Evolutionary conservation across 2,797 vertebrate species (phyloP).

Genomic region (Oreortyx pictus): DNA sequence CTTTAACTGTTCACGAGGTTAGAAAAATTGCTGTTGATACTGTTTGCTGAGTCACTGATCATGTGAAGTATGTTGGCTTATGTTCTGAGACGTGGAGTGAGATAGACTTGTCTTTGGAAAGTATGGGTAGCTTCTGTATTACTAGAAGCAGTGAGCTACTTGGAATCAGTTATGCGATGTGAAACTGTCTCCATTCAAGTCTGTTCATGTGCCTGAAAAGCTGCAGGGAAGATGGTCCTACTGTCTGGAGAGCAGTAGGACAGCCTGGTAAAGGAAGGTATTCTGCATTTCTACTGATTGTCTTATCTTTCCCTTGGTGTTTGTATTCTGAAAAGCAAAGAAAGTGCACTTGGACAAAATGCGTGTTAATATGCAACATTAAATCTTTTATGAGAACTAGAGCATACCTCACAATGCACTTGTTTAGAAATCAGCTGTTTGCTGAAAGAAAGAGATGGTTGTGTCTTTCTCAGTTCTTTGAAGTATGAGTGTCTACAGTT

Average conservation of each 20-base stretch:
- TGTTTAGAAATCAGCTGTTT: neutral
- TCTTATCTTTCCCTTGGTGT: neutral
- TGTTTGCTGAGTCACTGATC: neutral
- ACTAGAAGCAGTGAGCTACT: neutral
- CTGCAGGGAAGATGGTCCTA: neutral
- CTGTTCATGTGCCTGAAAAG: neutral
- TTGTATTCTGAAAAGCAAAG: neutral
- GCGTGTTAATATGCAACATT: neutral
- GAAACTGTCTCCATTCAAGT: neutral
- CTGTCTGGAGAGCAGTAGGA: neutral
- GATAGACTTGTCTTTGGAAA: neutral
- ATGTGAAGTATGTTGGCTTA: neutral
- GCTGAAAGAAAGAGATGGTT: neutral
- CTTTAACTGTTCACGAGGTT: neutral
- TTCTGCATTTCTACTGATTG: neutral
- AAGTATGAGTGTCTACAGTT: neutral
- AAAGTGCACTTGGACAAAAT: neutral
- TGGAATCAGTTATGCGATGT: neutral
- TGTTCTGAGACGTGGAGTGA: neutral
- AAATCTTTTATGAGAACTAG: neutral
- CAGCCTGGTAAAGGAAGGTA: neutral
- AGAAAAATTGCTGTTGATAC: neutral
- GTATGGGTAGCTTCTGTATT: neutral
- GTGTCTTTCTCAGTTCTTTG: neutral
- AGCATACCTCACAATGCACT: neutral